Conservation (phyloP, 2,113 vertebrate genomes). For the Syngnathus scovelli region DNA sequence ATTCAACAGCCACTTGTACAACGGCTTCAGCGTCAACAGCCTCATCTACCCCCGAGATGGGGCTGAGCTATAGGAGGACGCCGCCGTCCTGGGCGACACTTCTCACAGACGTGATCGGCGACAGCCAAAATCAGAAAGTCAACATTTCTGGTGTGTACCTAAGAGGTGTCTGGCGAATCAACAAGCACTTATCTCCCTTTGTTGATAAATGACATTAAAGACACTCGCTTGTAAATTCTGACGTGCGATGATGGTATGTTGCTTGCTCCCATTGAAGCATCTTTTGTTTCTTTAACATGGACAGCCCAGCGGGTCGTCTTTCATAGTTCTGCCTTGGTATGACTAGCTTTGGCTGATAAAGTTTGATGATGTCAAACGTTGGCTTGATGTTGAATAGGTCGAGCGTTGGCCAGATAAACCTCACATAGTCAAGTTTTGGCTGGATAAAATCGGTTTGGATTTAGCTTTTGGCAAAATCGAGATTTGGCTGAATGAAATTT, state of each 20-base stretch:
- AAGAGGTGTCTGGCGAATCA: neutral
- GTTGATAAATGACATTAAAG: neutral
- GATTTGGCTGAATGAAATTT: neutral
- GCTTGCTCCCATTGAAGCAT: neutral
- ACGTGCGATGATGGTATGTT: neutral
- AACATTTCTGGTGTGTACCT: neutral
- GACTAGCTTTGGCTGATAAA: neutral
- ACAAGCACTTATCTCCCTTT: constrained; percentile 37
- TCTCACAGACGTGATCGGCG: neutral
- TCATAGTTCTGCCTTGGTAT: neutral
- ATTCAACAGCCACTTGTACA: constrained; percentile 85
- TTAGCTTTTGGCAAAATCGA: neutral
- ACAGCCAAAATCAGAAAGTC: neutral
- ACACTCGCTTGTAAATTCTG: neutral
- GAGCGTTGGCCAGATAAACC: too few relatives aligned
- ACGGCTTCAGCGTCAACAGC: constrained; percentile 92
- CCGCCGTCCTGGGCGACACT: neutral
- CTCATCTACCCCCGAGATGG: constrained; percentile 90
- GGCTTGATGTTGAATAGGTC: neutral
- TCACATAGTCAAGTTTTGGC: too few relatives aligned
- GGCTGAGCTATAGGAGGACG: constrained; percentile 78
- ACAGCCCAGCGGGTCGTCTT: neutral
- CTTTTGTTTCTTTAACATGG: neutral
- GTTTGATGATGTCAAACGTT: neutral
- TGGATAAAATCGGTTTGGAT: too few relatives aligned